Conservation (phyloP, 2,113 vertebrate species). For the Micromys minutus region DNA sequence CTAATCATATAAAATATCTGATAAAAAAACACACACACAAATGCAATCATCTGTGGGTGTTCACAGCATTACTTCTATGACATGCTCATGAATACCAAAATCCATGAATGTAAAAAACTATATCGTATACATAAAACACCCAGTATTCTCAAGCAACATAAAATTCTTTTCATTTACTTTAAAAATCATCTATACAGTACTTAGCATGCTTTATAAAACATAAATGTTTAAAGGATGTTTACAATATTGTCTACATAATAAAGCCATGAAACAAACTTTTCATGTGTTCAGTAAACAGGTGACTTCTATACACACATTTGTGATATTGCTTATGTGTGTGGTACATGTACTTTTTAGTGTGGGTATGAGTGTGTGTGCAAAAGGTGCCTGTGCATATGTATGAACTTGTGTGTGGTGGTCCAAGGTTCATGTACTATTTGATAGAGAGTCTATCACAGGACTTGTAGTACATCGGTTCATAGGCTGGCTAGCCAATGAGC, state of each 20-base stretch:
- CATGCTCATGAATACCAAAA: not conserved
- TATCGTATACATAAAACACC: not conserved
- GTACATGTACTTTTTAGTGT: not conserved
- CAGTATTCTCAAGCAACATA: not conserved
- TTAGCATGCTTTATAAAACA: not conserved
- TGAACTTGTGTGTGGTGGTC: not conserved
- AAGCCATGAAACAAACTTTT: not conserved
- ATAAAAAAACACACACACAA: not conserved
- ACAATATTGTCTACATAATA: not conserved
- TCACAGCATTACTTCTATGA: not conserved
- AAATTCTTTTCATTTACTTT: not conserved
- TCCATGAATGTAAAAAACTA: not conserved
- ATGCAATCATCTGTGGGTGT: not conserved
- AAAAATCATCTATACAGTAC: not conserved
- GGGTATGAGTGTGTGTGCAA: not conserved
- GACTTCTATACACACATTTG: not conserved
- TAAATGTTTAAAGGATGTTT: not conserved
- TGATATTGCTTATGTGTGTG: not conserved
- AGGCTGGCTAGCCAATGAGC: not conserved
- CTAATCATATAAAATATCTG: conserved; percentile 2
- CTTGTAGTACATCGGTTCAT: not conserved
- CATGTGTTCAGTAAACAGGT: not conserved
- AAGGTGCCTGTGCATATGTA: not conserved
- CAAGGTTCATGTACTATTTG: not conserved
- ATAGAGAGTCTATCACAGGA: not conserved